phyloP scores from a whole-genome alignment of 1,140 invertebrate species.

The Akabosia matsudoensis region DNA sequence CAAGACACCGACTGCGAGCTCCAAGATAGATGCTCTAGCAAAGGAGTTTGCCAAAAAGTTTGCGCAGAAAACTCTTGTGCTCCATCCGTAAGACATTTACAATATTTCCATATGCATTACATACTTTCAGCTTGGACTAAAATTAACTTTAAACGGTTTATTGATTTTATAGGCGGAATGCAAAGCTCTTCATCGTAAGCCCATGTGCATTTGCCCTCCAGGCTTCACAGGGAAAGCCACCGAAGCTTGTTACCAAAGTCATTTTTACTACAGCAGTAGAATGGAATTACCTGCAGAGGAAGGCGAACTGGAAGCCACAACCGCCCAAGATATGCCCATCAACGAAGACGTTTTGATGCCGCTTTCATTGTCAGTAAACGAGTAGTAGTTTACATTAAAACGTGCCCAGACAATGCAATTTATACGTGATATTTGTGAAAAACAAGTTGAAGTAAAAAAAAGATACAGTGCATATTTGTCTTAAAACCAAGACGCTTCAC shows the following conservation, averaged over 20 bases:
- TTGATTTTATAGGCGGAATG: slow-evolving; percentile 58
- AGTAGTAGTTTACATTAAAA: no score
- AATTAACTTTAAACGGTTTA: no score
- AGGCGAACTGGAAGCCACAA: not conserved
- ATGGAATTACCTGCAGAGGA: not conserved
- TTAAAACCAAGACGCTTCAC: no score
- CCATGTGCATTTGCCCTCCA: slow-evolving; percentile 66
- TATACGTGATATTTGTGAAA: no score
- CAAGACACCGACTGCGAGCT: not conserved
- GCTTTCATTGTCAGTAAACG: no score
- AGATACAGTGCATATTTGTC: no score
- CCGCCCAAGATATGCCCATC: no score
- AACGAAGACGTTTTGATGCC: no score
- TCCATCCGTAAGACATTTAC: not conserved
- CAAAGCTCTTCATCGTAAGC: slow-evolving; percentile 67
- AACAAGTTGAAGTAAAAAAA: no score
- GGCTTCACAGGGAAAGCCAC: slow-evolving; percentile 62
- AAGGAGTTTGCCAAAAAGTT: not conserved
- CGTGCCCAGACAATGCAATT: no score
- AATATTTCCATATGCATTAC: not conserved
- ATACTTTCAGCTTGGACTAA: not conserved
- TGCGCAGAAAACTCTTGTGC: not conserved
- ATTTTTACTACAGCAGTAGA: slow-evolving; percentile 2
- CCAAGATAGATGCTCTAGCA: not conserved
- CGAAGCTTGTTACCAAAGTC: slow-evolving; percentile 16